These are phyloP conservation scores for Apolygus lucorum DNA, from an alignment of 1,140 invertebrate species.

Conservation along the genomic window DNA sequence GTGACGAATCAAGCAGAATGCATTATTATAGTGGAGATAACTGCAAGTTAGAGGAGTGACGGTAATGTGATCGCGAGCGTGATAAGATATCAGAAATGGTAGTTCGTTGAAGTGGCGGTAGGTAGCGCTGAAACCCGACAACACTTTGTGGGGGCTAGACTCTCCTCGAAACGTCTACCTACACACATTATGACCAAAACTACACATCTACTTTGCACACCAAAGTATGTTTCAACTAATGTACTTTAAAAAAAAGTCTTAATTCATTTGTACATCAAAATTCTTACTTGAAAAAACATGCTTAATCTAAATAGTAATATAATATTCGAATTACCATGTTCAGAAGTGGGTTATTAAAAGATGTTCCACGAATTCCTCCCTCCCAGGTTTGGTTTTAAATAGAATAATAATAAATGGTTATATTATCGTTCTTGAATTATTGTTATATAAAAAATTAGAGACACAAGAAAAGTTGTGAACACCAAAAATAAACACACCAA, in stretches of 20 bases:
- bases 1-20: too few species aligned
- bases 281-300: background rate
- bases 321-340: conserved; percentile 1
- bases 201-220: too few species aligned
- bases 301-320: background rate
- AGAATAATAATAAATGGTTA: conserved; percentile 5
- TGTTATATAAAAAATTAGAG: background rate
- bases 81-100: too few species aligned
- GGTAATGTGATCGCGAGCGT: too few species aligned
- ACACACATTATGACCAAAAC: too few species aligned
- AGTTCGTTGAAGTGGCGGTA: too few species aligned
- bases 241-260: too few species aligned
- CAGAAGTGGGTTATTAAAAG: conserved; percentile 12
- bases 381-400: conserved; percentile 13
- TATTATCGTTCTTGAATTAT: background rate
- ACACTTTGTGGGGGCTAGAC: too few species aligned
- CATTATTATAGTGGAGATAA: too few species aligned
- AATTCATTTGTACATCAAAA: background rate
- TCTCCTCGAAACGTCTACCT: too few species aligned
- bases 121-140: too few species aligned
- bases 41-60: too few species aligned
- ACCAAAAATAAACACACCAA: background rate
- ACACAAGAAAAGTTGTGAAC: conserved; percentile 12
- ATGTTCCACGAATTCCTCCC: conserved; percentile 6
- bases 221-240: background rate